Conservation (phyloP, 2,113 vertebrate genomes). For the Oreocharis arfaki region DNA sequence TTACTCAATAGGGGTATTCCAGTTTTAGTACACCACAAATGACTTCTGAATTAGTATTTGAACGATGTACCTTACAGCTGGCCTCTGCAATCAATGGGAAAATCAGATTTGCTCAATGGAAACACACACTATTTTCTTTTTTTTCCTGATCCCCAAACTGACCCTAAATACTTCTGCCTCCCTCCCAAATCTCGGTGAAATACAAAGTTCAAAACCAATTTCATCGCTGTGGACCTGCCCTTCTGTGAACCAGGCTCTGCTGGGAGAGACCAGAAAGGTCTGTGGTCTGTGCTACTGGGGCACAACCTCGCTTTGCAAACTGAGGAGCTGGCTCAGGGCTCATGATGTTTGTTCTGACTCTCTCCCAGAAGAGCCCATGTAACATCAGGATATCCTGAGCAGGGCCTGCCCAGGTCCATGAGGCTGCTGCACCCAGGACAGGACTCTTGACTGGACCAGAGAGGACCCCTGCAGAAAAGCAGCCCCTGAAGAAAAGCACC, state of each 20-base stretch:
- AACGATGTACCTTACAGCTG: background rate
- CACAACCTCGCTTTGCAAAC: background rate
- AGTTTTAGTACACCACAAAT: background rate
- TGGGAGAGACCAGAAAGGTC: background rate
- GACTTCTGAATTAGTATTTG: background rate
- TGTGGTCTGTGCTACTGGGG: background rate
- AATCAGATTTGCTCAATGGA: background rate
- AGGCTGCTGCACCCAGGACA: background rate
- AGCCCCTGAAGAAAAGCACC: background rate
- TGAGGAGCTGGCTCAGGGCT: background rate
- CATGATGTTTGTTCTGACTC: fast-evolving
- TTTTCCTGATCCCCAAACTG: background rate
- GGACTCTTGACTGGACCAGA: no score
- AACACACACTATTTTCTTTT: background rate
- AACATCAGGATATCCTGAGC: background rate
- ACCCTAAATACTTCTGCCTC: background rate
- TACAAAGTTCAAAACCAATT: background rate
- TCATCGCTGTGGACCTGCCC: fast-evolving
- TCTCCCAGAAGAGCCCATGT: background rate
- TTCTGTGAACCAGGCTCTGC: fast-evolving
- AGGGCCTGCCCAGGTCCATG: fast-evolving
- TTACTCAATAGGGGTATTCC: background rate
- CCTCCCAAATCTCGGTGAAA: background rate
- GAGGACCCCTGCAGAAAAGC: background rate
- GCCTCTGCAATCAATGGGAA: background rate